Evolutionary conservation across 2,113 vertebrate species (phyloP).

Genomic region (Clarias gariepinus): DNA sequence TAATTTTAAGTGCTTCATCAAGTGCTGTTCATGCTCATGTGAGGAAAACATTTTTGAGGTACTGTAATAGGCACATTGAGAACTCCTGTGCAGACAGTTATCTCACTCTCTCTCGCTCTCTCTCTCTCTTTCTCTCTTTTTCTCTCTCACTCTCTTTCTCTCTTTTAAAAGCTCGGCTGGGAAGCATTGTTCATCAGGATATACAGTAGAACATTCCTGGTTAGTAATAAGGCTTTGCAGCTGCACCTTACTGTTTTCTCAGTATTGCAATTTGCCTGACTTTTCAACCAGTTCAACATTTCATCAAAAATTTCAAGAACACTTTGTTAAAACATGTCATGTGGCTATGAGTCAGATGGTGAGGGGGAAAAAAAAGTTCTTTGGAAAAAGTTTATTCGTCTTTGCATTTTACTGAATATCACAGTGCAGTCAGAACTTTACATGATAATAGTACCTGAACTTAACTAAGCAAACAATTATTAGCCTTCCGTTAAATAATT

Average conservation of each 20-base stretch:
- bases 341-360: neutral
- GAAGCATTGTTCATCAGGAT: neutral
- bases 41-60: neutral
- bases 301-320: neutral
- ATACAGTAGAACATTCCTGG: neutral
- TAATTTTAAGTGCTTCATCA: neutral
- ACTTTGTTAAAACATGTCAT: neutral
- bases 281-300: neutral
- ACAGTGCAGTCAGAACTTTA: neutral
- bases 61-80: neutral
- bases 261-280: neutral
- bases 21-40: neutral
- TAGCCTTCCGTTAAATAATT: too few relatives aligned
- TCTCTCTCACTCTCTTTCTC: neutral
- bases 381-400: neutral
- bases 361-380: neutral
- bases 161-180: neutral
- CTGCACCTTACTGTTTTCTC: neutral
- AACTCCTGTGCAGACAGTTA: neutral
- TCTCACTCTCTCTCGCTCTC: neutral
- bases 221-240: neutral
- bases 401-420: neutral
- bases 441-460: neutral
- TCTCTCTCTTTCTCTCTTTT: neutral
- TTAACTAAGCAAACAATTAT: too few relatives aligned